A percentile compares a stretch with the other conserved stretches of the same genome.
phyloP scores from a whole-genome alignment of 2,888 invertebrate genomes.

The Lepidocyrtoides sp. region DNA sequence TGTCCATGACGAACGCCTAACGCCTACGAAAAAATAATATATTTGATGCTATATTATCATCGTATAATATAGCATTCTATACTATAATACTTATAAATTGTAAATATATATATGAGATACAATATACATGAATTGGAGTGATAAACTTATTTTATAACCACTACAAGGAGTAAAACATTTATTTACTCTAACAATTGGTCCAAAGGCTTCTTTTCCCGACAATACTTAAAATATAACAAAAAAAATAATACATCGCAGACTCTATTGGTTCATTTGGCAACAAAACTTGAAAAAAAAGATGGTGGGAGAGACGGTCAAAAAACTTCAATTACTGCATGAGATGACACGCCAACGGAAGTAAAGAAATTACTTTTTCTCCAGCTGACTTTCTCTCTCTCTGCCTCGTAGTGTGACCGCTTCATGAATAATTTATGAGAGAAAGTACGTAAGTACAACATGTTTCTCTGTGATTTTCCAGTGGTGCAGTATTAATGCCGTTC shows the following conservation, averaged over 20 bases:
- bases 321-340: too few species aligned
- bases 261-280: constrained; percentile 57
- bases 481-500: not conserved
- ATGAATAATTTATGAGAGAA: constrained; percentile 55
- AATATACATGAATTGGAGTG: constrained; percentile 23
- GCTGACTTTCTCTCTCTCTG: not conserved
- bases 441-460: constrained; percentile 32
- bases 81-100: not conserved
- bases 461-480: constrained; percentile 9
- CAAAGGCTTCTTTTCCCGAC: constrained; percentile 67
- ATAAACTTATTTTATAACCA: not conserved
- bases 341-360: not conserved
- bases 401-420: constrained; percentile 17
- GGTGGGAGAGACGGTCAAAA: not conserved
- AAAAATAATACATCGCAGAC: constrained; percentile 58
- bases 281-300: constrained; percentile 41
- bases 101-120: not conserved
- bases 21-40: not conserved
- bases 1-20: constrained; percentile 7
- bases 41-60: not conserved
- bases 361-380: not conserved
- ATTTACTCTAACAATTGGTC: constrained; percentile 63
- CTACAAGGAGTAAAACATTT: constrained; percentile 11
- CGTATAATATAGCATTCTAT: not conserved
- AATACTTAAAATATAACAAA: not conserved